A percentile compares a stretch with the other conserved stretches of the same genome.
Conservation (phyloP, 2,888 invertebrate genomes). For the Nephrocerus scutellatus region DNA sequence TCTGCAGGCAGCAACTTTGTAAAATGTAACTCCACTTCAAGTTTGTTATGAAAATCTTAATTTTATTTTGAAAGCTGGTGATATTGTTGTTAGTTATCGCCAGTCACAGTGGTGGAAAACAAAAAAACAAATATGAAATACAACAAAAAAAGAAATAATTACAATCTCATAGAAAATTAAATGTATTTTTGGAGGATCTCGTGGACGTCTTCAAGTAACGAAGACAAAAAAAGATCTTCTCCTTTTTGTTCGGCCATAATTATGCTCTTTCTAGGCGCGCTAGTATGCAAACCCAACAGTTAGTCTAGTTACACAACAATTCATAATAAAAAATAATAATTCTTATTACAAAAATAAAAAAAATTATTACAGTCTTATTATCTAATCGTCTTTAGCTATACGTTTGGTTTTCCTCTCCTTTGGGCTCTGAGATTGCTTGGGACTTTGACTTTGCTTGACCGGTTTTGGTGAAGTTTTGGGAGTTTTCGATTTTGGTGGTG, state of each 20-base stretch:
- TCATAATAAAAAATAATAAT: conserved; percentile 9
- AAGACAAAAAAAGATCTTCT: conserved; percentile 15
- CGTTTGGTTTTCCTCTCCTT: conserved; percentile 71
- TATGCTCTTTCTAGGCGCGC: conserved; percentile 2
- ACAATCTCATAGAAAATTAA: too few relatives aligned
- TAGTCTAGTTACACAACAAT: conserved; percentile 19
- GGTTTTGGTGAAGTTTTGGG: conserved; percentile 50
- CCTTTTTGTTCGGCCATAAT: background rate
- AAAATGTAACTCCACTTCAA: too few relatives aligned
- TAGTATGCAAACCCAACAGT: too few relatives aligned
- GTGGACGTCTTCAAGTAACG: conserved; percentile 24
- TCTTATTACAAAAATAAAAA: conserved; percentile 5
- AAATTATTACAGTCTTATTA: conserved; percentile 28
- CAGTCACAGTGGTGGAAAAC: too few relatives aligned
- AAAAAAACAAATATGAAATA: too few relatives aligned
- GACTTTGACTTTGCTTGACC: conserved; percentile 53
- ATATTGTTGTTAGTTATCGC: too few relatives aligned
- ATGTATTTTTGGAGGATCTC: too few relatives aligned
- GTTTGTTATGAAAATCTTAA: too few relatives aligned
- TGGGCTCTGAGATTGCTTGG: conserved; percentile 62
- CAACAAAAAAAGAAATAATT: too few relatives aligned
- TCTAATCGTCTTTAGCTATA: conserved; percentile 60
- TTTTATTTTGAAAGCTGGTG: too few relatives aligned
- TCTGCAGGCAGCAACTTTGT: too few relatives aligned
- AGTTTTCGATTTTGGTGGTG: conserved; percentile 57